A percentile compares a stretch with the other conserved stretches of the same genome.
Evolutionary conservation across 2,113 vertebrate species (phyloP).

Genomic region (Macrotus californicus): DNA sequence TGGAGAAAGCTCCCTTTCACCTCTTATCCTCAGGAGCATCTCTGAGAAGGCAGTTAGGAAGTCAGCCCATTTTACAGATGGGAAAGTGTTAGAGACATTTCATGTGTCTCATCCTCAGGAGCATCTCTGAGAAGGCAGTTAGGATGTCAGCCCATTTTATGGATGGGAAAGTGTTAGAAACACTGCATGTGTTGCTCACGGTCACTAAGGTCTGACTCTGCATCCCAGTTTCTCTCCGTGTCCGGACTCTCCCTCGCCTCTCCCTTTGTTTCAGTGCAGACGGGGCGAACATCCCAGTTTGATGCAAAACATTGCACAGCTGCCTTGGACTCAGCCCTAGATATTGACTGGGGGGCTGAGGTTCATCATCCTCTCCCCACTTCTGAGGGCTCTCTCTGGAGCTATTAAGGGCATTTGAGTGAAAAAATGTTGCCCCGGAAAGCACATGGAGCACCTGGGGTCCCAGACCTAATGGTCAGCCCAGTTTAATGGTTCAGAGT

Average conservation of each 20-base stretch:
- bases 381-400: background rate
- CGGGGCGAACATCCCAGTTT: background rate
- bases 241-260: background rate
- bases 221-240: background rate
- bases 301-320: background rate
- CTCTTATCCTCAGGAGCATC: background rate
- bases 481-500: background rate
- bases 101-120: background rate
- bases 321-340: background rate
- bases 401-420: background rate
- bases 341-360: background rate
- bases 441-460: background rate
- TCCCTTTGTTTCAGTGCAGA: background rate
- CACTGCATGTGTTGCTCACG: background rate
- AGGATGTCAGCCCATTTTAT: background rate
- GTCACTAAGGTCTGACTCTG: background rate
- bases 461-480: background rate
- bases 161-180: background rate
- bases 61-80: background rate
- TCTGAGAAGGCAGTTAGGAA: background rate
- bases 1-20: background rate
- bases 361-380: background rate
- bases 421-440: background rate
- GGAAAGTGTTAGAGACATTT: background rate
- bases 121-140: background rate